These are phyloP conservation scores for Tonatia bakeri DNA, from an alignment of 2,113 vertebrate genomes.

Conservation along the genomic window DNA sequence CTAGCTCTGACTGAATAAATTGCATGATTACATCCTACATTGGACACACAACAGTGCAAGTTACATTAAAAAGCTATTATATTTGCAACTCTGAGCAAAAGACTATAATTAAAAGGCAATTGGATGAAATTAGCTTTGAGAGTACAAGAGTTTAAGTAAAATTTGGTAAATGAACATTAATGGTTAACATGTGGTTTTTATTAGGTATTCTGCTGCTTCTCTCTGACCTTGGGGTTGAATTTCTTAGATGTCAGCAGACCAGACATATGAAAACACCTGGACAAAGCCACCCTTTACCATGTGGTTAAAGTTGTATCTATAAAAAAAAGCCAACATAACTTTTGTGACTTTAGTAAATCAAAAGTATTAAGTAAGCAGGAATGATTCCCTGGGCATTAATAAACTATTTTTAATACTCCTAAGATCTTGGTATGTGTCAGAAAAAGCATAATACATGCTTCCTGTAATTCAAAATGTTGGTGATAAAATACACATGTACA, in stretches of 20 bases:
- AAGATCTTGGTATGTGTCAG: slow-evolving; percentile 68
- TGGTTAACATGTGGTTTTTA: slow-evolving; percentile 75
- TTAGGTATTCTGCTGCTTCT: slow-evolving; percentile 56
- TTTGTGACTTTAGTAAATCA: slow-evolving; percentile 71
- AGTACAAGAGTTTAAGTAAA: slow-evolving; percentile 76
- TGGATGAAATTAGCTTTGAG: slow-evolving; percentile 79
- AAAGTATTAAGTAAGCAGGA: slow-evolving; percentile 66
- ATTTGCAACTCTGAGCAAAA: slow-evolving; percentile 76
- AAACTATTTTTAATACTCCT: slow-evolving; percentile 69
- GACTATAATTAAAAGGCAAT: slow-evolving; percentile 79
- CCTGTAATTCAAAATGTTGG: slow-evolving; percentile 51
- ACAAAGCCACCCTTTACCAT: slow-evolving; percentile 43
- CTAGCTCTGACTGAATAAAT: slow-evolving; percentile 75
- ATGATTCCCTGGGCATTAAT: slow-evolving; percentile 69
- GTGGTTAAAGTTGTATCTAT: slow-evolving; percentile 50
- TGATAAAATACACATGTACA: slow-evolving; percentile 52
- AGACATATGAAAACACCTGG: slow-evolving; percentile 71
- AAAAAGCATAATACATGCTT: slow-evolving; percentile 65
- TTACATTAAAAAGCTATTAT: slow-evolving; percentile 82
- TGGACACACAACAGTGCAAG: slow-evolving; percentile 74
- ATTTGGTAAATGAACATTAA: slow-evolving; percentile 78
- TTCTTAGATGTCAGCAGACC: slow-evolving; percentile 56
- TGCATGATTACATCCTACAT: slow-evolving; percentile 72
- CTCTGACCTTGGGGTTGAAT: slow-evolving; percentile 56
- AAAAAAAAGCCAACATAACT: slow-evolving; percentile 54